Evolutionary conservation across 2,113 vertebrate genomes (phyloP).

Genomic region (Indicator indicator): DNA sequence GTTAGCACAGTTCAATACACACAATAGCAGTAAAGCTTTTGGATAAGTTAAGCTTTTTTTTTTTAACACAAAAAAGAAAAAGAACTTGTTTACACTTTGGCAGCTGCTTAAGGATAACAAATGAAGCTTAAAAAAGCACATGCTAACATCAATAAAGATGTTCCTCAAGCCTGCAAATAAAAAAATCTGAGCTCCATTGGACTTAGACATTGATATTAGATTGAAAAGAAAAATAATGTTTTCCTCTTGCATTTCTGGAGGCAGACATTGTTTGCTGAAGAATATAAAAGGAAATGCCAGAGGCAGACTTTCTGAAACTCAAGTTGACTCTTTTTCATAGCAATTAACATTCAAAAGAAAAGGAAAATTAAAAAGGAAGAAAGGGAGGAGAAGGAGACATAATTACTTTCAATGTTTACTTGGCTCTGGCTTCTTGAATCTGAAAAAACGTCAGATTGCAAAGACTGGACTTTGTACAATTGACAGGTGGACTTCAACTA

Average conservation of each 20-base stretch:
- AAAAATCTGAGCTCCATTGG: neutral
- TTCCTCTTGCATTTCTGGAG: slow-evolving; percentile 39
- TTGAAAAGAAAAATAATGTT: slow-evolving; percentile 46
- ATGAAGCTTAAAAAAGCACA: slow-evolving; percentile 33
- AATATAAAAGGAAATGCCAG: slow-evolving; percentile 67
- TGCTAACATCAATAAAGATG: slow-evolving; percentile 32
- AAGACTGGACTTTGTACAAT: slow-evolving; percentile 38
- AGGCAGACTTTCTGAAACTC: slow-evolving; percentile 55
- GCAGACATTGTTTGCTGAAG: slow-evolving; percentile 54
- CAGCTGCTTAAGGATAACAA: slow-evolving; percentile 56
- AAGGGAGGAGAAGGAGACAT: neutral
- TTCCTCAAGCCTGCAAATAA: slow-evolving; percentile 25
- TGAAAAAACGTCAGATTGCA: slow-evolving; percentile 30
- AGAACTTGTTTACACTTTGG: slow-evolving; percentile 47
- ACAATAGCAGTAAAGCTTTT: slow-evolving; percentile 1
- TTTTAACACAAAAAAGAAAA: slow-evolving; percentile 33
- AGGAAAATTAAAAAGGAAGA: neutral
- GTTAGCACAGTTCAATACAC: neutral
- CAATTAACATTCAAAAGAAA: slow-evolving; percentile 44
- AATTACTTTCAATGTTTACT: slow-evolving; percentile 68
- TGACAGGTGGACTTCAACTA: slow-evolving; percentile 48
- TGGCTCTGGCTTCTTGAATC: slow-evolving; percentile 48
- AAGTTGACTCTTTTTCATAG: slow-evolving; percentile 63
- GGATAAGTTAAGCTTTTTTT: neutral
- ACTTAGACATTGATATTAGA: slow-evolving; percentile 36